Conservation (phyloP, 2,888 invertebrate genomes). For the Dynastes maya region DNA sequence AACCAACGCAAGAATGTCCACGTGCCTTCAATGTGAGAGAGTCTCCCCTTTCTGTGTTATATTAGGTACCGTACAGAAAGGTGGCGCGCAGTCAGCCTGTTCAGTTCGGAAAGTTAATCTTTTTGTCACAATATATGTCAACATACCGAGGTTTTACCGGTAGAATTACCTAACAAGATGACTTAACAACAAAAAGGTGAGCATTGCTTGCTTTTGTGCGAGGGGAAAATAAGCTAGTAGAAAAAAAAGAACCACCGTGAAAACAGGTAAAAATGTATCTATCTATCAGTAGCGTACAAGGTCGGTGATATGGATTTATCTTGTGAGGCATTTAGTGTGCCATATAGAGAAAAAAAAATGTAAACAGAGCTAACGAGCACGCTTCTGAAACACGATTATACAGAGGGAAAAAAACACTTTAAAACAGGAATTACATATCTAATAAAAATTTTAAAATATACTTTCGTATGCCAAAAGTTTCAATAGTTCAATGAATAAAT, state of each 20-base stretch:
- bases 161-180: slow-evolving; percentile 48
- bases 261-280: slow-evolving; percentile 46
- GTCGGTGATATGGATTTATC: slow-evolving; percentile 43
- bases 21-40: slow-evolving; percentile 33
- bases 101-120: slow-evolving; percentile 50
- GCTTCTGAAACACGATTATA: slow-evolving; percentile 16
- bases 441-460: neutral
- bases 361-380: slow-evolving; percentile 27
- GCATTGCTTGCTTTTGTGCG: slow-evolving; percentile 29
- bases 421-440: neutral
- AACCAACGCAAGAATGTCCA: slow-evolving; percentile 34
- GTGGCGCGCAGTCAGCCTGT: slow-evolving; percentile 34
- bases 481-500: neutral
- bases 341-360: slow-evolving; percentile 33
- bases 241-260: slow-evolving; percentile 20
- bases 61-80: slow-evolving; percentile 16
- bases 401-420: neutral
- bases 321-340: slow-evolving; percentile 31
- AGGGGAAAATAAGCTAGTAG: neutral
- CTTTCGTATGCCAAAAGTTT: no score
- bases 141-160: slow-evolving; percentile 43
- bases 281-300: slow-evolving; percentile 24
- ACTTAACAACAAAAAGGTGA: slow-evolving; percentile 43
- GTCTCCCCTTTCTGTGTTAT: slow-evolving; percentile 32
- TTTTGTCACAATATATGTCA: slow-evolving; percentile 52